Evolutionary conservation across 2,797 vertebrate genomes (phyloP).

Genomic region (Lithobates pipiens): DNA sequence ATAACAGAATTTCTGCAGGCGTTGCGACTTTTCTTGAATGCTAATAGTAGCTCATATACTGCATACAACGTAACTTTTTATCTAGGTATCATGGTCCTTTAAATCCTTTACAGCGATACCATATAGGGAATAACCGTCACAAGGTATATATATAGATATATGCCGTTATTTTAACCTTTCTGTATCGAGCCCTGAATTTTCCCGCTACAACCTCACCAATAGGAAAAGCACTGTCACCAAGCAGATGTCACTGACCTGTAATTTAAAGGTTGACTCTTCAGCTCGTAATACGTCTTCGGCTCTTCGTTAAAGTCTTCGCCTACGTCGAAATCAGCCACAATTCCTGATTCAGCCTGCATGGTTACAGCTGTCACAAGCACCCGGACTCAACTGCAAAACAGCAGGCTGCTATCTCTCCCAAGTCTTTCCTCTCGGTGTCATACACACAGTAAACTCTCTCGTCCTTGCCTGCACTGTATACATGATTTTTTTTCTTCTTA

Average conservation of each 20-base stretch:
- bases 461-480: slow-evolving; percentile 63
- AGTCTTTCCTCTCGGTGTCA: slow-evolving; percentile 67
- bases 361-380: slow-evolving; percentile 67
- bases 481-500: slow-evolving; percentile 44
- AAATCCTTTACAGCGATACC: neutral
- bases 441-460: slow-evolving; percentile 61
- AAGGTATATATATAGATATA: neutral
- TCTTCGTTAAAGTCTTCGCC: slow-evolving; percentile 95
- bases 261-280: slow-evolving; percentile 95
- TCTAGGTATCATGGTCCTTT: neutral
- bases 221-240: neutral
- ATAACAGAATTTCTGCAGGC: neutral
- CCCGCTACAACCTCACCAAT: too few relatives aligned
- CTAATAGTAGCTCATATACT: too few relatives aligned
- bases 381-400: neutral
- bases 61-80: too few relatives aligned
- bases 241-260: slow-evolving; percentile 86
- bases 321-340: slow-evolving; percentile 94
- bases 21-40: neutral
- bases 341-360: slow-evolving; percentile 96
- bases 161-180: neutral
- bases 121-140: slow-evolving; percentile 10
- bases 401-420: slow-evolving; percentile 52
- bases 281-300: slow-evolving; percentile 95
- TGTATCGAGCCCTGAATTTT: too few relatives aligned